phyloP scores from a whole-genome alignment of 1,140 invertebrate species.

The Orius laevigatus region DNA sequence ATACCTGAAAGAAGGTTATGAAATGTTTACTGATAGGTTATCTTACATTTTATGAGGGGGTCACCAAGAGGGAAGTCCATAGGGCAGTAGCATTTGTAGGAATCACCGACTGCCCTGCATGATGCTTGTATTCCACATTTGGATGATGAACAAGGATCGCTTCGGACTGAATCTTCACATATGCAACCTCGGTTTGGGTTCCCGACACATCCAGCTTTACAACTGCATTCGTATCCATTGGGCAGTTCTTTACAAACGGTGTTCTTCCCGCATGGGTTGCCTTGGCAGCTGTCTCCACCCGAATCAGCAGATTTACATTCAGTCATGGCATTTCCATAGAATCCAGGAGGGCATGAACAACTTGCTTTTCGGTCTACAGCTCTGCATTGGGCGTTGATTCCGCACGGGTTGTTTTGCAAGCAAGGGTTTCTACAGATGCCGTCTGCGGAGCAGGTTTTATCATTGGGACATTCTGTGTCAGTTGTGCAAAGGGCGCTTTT shows the following conservation, averaged over 20 bases:
- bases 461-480: slow-evolving; percentile 59
- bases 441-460: slow-evolving; percentile 50
- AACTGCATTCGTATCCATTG: slow-evolving; percentile 58
- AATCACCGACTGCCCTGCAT: slow-evolving; percentile 46
- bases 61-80: slow-evolving; percentile 62
- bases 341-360: slow-evolving; percentile 71
- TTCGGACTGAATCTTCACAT: slow-evolving; percentile 39
- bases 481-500: slow-evolving; percentile 50
- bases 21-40: background rate
- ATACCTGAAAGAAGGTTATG: slow-evolving; percentile 28
- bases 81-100: slow-evolving; percentile 69
- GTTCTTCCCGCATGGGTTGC: slow-evolving; percentile 70
- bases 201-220: slow-evolving; percentile 58
- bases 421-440: slow-evolving; percentile 73
- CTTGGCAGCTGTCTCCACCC: slow-evolving; percentile 48
- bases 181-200: slow-evolving; percentile 62
- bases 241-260: slow-evolving; percentile 56
- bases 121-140: slow-evolving; percentile 66
- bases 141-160: slow-evolving; percentile 48
- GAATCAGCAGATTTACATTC: slow-evolving; percentile 37
- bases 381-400: slow-evolving; percentile 71
- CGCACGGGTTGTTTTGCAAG: slow-evolving; percentile 53
- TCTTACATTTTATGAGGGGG: slow-evolving; percentile 68
- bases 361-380: slow-evolving; percentile 54
- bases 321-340: slow-evolving; percentile 60